These are phyloP conservation scores for Cyaniris semiargus DNA, from an alignment of 2,888 invertebrate genomes.

Conservation along the genomic window DNA sequence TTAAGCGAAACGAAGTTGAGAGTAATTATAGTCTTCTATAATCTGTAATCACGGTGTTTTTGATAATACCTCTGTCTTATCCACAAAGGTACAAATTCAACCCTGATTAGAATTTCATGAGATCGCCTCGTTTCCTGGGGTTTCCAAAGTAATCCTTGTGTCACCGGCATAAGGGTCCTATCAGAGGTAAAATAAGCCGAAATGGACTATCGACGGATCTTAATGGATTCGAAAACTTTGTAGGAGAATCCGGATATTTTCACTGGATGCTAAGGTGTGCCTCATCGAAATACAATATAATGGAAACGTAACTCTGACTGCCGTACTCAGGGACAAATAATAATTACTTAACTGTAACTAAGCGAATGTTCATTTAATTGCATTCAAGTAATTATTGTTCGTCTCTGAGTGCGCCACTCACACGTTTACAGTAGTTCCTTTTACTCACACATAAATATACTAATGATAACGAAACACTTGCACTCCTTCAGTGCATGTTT, in stretches of 20 bases:
- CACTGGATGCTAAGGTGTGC: neutral
- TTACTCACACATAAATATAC: no score
- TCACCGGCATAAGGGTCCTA: neutral
- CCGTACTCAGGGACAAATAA: no score
- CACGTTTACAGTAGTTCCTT: no score
- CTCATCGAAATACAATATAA: neutral
- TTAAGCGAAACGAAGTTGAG: neutral
- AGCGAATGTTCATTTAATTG: no score
- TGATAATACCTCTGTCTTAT: neutral
- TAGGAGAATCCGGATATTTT: neutral
- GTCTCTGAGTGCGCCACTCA: no score
- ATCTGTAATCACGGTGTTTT: neutral
- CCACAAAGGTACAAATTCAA: neutral
- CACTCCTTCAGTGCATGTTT: no score
- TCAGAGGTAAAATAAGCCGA: neutral
- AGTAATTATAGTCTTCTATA: neutral
- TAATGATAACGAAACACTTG: no score
- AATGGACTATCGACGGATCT: neutral
- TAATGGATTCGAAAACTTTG: neutral
- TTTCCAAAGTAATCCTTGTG: neutral
- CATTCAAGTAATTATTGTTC: no score
- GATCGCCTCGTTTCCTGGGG: neutral
- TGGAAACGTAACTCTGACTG: neutral
- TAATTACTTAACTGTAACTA: no score
- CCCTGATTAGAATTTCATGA: constrained; percentile 2